Base-by-base conservation (phyloP, 2,113 vertebrate species). In the Vulpes vulpes region DNA sequence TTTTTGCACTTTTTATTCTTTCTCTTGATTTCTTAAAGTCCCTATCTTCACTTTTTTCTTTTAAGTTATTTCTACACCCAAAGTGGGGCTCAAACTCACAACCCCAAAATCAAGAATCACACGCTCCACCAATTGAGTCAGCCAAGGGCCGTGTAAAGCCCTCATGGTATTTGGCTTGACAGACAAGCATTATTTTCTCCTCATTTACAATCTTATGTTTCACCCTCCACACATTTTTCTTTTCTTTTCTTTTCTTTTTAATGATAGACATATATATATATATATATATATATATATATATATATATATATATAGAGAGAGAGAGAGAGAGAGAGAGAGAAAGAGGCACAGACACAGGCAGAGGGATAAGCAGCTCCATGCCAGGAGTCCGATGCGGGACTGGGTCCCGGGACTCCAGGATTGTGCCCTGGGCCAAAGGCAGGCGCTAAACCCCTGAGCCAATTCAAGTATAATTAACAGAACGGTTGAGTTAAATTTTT, bases 1-100 rank as follows among this genome's bases (percentile, higher is more conserved):
- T 60, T 85, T 94, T 51, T 73, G n/a, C 59, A 88, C 22, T 73
- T 80, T 64, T 81, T 80, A 67, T 59, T 83, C 57, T 87, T 84
- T 89, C 53, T 95, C 20, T 43, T 27, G 7, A 62, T 62, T 87
- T 74, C 43, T 71, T 82, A 64, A 97, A 94, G 53, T 5, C 12
- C 7, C 76, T 8, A 84, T 74, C 27, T 95, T 76, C 51, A 8
- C 43, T 51, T 78, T 78, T 64, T 30, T 4, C 12, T 78, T 17
- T 76, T 51, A 51, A 76, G 43, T 51, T 27, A 51, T 15, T 43
- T 78, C 74, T 78, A 51, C 15, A 49, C 23, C 23, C 74, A 78
- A 30, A 8, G 17, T 30, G 74, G 73, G 74, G 25, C 25, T 78
- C 74, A 78, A 49, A 76, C 73, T 76, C 43, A 76, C 73, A 76